phyloP scores from a whole-genome alignment of 2,113 vertebrate genomes.

The Martes martes region DNA sequence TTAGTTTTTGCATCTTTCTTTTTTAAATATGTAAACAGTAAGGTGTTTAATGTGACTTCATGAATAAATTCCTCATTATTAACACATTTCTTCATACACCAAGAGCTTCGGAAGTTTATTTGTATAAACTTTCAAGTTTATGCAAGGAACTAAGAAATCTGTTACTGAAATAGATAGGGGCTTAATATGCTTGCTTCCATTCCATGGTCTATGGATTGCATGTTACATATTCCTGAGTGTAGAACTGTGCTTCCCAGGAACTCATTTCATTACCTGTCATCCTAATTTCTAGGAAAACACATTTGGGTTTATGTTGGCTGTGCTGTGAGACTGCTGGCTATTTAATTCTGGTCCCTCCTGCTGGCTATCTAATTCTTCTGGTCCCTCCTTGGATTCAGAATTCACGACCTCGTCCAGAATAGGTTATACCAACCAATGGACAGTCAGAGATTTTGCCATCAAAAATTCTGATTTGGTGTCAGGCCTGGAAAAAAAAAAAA shows the following conservation, averaged over 20 bases:
- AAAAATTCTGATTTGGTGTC: neutral
- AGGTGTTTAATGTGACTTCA: neutral
- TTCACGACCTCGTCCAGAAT: neutral
- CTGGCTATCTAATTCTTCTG: neutral
- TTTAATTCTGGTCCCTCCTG: neutral
- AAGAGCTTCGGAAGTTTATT: neutral
- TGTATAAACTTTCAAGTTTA: neutral
- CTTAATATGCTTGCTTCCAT: neutral
- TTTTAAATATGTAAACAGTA: neutral
- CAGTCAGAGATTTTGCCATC: neutral
- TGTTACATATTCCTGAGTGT: neutral
- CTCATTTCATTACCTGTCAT: neutral
- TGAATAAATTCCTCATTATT: neutral
- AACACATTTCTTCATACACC: neutral
- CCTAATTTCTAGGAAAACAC: neutral
- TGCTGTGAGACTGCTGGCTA: neutral
- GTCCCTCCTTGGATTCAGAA: neutral
- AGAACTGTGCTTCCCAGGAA: neutral
- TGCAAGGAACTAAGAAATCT: neutral
- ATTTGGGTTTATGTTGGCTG: neutral
- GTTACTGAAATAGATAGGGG: neutral
- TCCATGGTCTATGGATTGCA: neutral
- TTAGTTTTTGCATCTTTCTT: conserved; percentile 4
- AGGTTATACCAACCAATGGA: no score
- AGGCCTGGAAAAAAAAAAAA: neutral